A percentile compares a stretch with the other conserved stretches of the same genome.
phyloP scores from a whole-genome alignment of 53 echinoderm and acorn worm genomes.

The Henricia sp. region DNA sequence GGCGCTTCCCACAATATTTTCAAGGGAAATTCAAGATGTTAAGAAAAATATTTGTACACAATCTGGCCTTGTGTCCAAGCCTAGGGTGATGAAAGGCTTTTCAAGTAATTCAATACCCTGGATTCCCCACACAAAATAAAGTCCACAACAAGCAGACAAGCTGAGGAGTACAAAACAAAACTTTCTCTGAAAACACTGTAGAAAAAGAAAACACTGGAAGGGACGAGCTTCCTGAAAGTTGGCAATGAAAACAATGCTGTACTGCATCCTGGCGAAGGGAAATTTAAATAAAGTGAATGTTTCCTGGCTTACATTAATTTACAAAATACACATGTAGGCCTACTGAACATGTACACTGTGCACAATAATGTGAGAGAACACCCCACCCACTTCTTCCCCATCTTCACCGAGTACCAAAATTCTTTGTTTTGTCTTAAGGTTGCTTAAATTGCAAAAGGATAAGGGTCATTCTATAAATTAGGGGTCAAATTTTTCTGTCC shows the following conservation, averaged over 20 bases:
- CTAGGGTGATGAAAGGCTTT: conserved; percentile 8
- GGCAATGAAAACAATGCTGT: conserved; percentile 30
- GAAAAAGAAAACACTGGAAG: too few species aligned
- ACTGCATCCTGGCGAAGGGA: background rate
- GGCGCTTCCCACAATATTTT: conserved; percentile 60
- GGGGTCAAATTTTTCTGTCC: too few species aligned
- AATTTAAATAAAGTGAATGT: background rate
- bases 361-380: too few species aligned
- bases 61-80: conserved; percentile 30
- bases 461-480: too few species aligned
- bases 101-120: background rate
- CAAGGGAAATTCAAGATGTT: conserved; percentile 38
- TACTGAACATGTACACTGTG: too few species aligned
- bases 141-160: background rate
- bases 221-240: conserved; percentile 36
- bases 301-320: too few species aligned
- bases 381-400: too few species aligned
- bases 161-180: conserved; percentile 3
- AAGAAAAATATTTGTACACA: conserved; percentile 58
- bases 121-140: background rate
- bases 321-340: too few species aligned
- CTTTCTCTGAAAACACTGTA: background rate
- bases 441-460: too few species aligned
- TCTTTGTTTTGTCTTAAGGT: too few species aligned
- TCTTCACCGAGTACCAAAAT: too few species aligned